phyloP scores from a whole-genome alignment of 30 jellyfish, hydroid and myxozoan genomes.

The Hydra vulgaris region DNA sequence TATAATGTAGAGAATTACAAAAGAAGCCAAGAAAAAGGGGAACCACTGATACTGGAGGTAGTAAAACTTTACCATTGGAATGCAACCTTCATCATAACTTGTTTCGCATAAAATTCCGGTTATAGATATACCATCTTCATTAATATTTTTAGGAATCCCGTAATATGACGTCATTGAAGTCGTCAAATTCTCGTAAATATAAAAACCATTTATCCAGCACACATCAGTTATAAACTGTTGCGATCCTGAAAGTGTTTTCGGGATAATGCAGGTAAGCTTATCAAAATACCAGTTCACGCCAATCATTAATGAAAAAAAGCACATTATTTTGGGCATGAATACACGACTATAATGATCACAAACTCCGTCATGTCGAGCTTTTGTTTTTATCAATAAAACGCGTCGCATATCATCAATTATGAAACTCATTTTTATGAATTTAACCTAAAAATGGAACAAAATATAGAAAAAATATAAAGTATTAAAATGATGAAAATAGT shows the following conservation, averaged over 20 bases:
- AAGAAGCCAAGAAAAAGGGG: slow-evolving; percentile 12
- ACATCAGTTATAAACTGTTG: slow-evolving; percentile 7
- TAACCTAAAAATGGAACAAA: too few relatives aligned
- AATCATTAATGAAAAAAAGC: neutral
- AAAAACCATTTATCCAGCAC: slow-evolving; percentile 25
- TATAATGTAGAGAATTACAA: neutral
- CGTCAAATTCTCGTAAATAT: slow-evolving; percentile 6
- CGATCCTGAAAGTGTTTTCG: neutral
- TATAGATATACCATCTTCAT: neutral
- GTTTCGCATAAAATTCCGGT: slow-evolving; percentile 10
- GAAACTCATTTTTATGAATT: neutral
- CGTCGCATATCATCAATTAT: slow-evolving; percentile 1
- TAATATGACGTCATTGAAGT: slow-evolving; percentile 1
- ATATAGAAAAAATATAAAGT: too few relatives aligned
- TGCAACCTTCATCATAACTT: neutral
- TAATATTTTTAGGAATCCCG: slow-evolving; percentile 8
- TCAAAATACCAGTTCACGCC: slow-evolving; percentile 19
- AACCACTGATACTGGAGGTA: slow-evolving; percentile 12
- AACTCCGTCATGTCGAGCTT: slow-evolving; percentile 12
- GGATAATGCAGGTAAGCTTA: slow-evolving; percentile 13
- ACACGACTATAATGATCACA: slow-evolving; percentile 16
- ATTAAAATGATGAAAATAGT: too few relatives aligned
- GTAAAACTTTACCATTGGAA: neutral
- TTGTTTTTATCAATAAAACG: neutral
- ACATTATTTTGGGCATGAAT: slow-evolving; percentile 10